These are phyloP conservation scores for Anguilla megastoma DNA, from an alignment of 2,797 vertebrate genomes.

Conservation along the genomic window DNA sequence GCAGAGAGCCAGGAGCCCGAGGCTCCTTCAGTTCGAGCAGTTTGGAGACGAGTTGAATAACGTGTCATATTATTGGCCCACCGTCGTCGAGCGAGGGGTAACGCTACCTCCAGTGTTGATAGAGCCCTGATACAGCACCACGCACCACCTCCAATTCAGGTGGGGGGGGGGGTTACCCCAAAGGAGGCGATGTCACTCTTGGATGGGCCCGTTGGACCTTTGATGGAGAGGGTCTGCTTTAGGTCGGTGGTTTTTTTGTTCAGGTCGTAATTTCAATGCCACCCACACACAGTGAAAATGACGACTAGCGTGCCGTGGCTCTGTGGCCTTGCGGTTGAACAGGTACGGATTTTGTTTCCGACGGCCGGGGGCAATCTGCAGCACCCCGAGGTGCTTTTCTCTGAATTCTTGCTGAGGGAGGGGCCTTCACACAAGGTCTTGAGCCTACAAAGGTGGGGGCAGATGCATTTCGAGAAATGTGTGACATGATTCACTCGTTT, in stretches of 20 bases:
- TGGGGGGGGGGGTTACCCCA: conserved; percentile 31
- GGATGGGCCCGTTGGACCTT: neutral
- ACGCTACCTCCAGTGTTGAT: conserved; percentile 56
- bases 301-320: conserved; percentile 38
- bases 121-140: conserved; percentile 53
- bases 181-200: conserved; percentile 56
- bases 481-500: neutral
- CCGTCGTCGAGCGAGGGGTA: conserved; percentile 58
- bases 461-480: neutral
- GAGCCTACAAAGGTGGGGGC: conserved; percentile 20
- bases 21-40: conserved; percentile 56
- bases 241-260: conserved; percentile 4
- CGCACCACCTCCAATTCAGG: conserved; percentile 39
- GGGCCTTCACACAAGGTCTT: conserved; percentile 22
- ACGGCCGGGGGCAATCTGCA: conserved; percentile 39
- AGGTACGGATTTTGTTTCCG: conserved; percentile 40
- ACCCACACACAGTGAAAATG: conserved; percentile 41
- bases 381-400: conserved; percentile 44
- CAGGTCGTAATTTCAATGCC: conserved; percentile 47
- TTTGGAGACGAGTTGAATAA: conserved; percentile 59
- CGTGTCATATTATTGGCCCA: conserved; percentile 60
- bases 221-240: conserved; percentile 16
- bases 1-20: conserved; percentile 34
- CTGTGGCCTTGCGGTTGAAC: conserved; percentile 24
- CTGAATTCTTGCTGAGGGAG: conserved; percentile 32